Evolutionary conservation across 2,113 vertebrate genomes (phyloP).

Genomic region (Cyprinodon brontotheroides): DNA sequence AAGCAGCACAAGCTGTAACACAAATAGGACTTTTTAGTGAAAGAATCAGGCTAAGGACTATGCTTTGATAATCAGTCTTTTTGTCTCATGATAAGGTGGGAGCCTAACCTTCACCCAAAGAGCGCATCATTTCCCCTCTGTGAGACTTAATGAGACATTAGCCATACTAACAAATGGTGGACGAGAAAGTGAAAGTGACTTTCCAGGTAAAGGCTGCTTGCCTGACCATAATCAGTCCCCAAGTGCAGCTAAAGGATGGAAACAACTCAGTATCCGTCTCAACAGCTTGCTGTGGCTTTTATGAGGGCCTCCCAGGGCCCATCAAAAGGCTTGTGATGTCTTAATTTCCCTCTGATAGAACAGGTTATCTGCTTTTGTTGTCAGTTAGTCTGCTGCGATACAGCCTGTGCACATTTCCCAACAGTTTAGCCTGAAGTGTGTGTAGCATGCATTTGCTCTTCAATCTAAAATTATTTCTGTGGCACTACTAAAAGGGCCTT

Average conservation of each 20-base stretch:
- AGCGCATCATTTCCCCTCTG: constrained; percentile 72
- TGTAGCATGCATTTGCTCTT: not conserved
- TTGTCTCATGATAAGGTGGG: constrained; percentile 63
- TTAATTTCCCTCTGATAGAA: constrained; percentile 76
- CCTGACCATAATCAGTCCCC: constrained; percentile 72
- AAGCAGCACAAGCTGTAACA: constrained; percentile 66
- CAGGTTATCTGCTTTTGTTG: constrained; percentile 71
- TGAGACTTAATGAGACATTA: constrained; percentile 76
- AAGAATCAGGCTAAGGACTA: constrained; percentile 42
- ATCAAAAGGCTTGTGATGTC: constrained; percentile 58
- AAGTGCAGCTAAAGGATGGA: constrained; percentile 71
- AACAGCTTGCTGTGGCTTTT: constrained; percentile 77
- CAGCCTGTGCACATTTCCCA: constrained; percentile 35
- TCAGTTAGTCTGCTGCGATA: constrained; percentile 47
- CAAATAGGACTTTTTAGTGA: constrained; percentile 68
- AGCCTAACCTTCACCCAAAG: constrained; percentile 73
- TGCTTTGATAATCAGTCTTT: constrained; percentile 65
- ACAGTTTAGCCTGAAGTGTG: constrained; percentile 34
- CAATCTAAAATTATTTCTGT: not conserved
- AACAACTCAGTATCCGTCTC: constrained; percentile 70
- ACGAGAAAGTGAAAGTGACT: constrained; percentile 74
- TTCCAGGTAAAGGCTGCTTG: constrained; percentile 73
- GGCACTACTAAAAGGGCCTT: not conserved
- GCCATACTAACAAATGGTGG: constrained; percentile 72
- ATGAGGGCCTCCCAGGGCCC: constrained; percentile 66